A percentile compares a stretch with the other conserved stretches of the same genome.
These are phyloP conservation scores for Hydrozoanthus tunicans DNA, from an alignment of 64 coral and sea anemone genomes.

Conservation along the genomic window DNA sequence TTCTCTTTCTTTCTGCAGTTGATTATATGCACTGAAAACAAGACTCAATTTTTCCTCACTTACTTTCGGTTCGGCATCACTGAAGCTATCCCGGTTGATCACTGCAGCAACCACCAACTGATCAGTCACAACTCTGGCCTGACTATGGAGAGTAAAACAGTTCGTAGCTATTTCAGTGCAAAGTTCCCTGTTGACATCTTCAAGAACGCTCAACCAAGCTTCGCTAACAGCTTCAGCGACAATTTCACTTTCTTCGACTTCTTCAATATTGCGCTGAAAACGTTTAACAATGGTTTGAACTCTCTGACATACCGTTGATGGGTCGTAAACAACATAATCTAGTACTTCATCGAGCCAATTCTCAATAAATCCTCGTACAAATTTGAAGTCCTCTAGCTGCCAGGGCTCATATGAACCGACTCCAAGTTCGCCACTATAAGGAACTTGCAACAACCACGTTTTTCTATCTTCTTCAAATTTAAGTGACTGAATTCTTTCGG, in stretches of 20 bases:
- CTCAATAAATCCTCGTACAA: conserved; percentile 79
- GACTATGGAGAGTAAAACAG: conserved; percentile 52
- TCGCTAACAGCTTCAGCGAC: neutral
- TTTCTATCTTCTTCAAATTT: conserved; percentile 47
- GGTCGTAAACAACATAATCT: conserved; percentile 64
- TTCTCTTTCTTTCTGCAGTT: conserved; percentile 67
- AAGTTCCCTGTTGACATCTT: conserved; percentile 23
- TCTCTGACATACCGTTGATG: conserved; percentile 16
- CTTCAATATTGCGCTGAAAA: conserved; percentile 63
- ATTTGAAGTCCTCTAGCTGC: conserved; percentile 91
- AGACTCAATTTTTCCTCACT: conserved; percentile 48
- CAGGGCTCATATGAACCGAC: conserved; percentile 89
- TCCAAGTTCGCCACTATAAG: conserved; percentile 82
- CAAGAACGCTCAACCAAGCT: conserved; percentile 8
- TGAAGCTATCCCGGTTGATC: conserved; percentile 2
- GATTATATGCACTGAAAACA: conserved; percentile 53
- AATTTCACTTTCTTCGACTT: conserved; percentile 38
- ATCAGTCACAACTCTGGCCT: conserved; percentile 34
- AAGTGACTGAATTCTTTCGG: conserved; percentile 51
- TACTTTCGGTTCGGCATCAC: neutral
- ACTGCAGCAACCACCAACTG: conserved; percentile 56
- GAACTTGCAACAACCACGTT: conserved; percentile 43
- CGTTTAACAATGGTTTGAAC: conserved; percentile 39
- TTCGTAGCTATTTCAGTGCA: conserved; percentile 1
- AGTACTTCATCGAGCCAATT: conserved; percentile 81